Percentiles rank a stretch among this genome's conserved stretches.
These are phyloP conservation scores for Marasmarcha lunaedactyla DNA, from an alignment of 2,888 invertebrate genomes.

Conservation along the genomic window DNA sequence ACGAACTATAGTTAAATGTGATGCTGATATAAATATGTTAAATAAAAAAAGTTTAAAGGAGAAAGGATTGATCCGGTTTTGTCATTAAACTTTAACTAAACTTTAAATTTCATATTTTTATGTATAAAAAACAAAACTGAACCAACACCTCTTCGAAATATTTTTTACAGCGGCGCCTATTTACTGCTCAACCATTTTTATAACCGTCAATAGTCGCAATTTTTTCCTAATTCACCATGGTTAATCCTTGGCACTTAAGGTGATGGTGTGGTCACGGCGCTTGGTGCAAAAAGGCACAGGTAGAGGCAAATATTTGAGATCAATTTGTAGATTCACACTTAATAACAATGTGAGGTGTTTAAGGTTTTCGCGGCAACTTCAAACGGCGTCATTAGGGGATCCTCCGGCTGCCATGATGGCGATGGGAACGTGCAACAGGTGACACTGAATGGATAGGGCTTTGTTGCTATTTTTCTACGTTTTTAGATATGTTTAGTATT, in stretches of 20 bases:
- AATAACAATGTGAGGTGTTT: conserved; percentile 53
- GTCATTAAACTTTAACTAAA: too few relatives aligned
- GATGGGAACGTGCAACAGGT: conserved; percentile 43
- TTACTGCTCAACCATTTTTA: not conserved
- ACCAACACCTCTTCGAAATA: too few relatives aligned
- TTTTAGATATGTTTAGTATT: too few relatives aligned
- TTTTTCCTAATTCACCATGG: conserved; percentile 36
- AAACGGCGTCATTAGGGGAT: conserved; percentile 43
- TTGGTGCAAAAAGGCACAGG: conserved; percentile 47
- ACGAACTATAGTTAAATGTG: too few relatives aligned
- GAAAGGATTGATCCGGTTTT: too few relatives aligned
- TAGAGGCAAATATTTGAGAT: conserved; percentile 69
- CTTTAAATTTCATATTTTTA: too few relatives aligned
- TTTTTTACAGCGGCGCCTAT: too few relatives aligned
- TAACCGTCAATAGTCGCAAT: not conserved
- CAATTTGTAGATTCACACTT: conserved; percentile 68
- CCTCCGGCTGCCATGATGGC: conserved; percentile 46
- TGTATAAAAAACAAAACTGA: too few relatives aligned
- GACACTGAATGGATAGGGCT: conserved; percentile 15
- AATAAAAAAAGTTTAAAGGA: too few relatives aligned
- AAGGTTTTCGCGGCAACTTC: conserved; percentile 40
- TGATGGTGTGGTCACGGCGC: conserved; percentile 15
- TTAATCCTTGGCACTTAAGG: conserved; percentile 46
- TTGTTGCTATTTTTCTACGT: too few relatives aligned
- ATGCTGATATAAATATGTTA: too few relatives aligned